Conservation (phyloP, 2,113 vertebrate genomes). For the Sterrhoptilus dennistouni region DNA sequence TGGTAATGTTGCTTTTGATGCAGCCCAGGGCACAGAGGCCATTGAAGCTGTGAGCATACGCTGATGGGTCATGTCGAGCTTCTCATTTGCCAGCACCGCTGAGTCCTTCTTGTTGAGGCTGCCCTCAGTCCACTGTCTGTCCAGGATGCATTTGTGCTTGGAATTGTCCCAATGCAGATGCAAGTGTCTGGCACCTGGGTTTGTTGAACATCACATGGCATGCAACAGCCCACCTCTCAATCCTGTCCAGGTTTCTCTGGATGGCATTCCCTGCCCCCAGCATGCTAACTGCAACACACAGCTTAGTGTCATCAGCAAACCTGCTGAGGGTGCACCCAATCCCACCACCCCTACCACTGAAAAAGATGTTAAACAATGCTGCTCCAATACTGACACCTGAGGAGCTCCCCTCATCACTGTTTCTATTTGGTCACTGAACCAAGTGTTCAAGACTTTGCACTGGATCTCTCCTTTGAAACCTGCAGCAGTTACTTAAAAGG, state of each 20-base stretch:
- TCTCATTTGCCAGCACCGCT: accelerated
- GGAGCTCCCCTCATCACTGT: not conserved
- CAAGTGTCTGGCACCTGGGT: not conserved
- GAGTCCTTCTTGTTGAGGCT: not conserved
- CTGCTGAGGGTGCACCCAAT: not conserved
- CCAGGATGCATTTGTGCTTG: not conserved
- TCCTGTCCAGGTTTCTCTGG: not conserved
- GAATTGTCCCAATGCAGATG: not conserved
- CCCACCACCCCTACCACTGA: not conserved
- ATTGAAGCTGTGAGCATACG: not conserved
- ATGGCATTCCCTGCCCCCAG: not conserved
- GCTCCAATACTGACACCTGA: not conserved
- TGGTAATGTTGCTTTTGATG: not conserved
- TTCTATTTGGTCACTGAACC: not conserved
- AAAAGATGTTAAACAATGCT: not conserved
- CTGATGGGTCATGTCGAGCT: accelerated
- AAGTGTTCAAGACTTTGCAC: not conserved
- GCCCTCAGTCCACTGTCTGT: not conserved
- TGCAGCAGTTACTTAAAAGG: not conserved
- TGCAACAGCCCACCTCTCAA: not conserved
- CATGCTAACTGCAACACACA: not conserved
- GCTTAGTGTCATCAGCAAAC: not conserved
- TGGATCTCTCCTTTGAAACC: not conserved
- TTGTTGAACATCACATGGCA: accelerated
- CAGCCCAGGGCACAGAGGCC: not conserved